A percentile compares a stretch with the other conserved stretches of the same genome.
phyloP scores from a whole-genome alignment of 2,113 vertebrate genomes.

The Vombatus ursinus region DNA sequence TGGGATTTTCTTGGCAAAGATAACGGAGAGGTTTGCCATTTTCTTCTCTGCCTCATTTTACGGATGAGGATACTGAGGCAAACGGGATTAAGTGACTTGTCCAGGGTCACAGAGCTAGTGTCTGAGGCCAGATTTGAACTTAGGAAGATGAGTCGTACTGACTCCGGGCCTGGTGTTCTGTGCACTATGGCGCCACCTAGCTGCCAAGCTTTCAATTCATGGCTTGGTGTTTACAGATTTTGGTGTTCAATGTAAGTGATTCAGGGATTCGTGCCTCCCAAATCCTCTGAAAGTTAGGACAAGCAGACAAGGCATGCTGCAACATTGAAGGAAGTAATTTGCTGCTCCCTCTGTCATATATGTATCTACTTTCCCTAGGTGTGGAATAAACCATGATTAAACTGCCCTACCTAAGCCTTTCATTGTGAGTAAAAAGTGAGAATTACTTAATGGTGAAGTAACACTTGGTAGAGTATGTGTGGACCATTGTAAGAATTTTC shows the following conservation, averaged over 20 bases:
- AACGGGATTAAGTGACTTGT: neutral
- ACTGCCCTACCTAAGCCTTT: conserved; percentile 26
- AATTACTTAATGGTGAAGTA: conserved; percentile 37
- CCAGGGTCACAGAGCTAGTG: neutral
- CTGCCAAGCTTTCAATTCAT: conserved; percentile 17
- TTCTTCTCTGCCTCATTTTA: neutral
- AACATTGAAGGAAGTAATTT: conserved; percentile 22
- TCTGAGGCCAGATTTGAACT: neutral
- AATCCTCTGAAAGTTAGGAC: neutral
- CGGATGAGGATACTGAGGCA: neutral
- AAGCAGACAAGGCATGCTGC: neutral
- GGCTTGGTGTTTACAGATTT: conserved; percentile 16
- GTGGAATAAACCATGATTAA: conserved; percentile 42
- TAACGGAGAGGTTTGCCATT: neutral
- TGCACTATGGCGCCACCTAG: too few species aligned
- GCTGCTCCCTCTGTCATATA: conserved; percentile 45
- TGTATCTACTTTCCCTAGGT: conserved; percentile 5
- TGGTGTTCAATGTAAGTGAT: conserved; percentile 45
- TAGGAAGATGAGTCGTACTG: neutral
- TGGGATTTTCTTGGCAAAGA: neutral
- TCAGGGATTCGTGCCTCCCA: neutral
- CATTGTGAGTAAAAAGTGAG: conserved; percentile 56
- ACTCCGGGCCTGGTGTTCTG: too few species aligned
- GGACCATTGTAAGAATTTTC: conserved; percentile 7
- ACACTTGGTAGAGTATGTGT: conserved; percentile 8